Conservation (phyloP, 2,888 invertebrate species). For the Cinara cedri region DNA sequence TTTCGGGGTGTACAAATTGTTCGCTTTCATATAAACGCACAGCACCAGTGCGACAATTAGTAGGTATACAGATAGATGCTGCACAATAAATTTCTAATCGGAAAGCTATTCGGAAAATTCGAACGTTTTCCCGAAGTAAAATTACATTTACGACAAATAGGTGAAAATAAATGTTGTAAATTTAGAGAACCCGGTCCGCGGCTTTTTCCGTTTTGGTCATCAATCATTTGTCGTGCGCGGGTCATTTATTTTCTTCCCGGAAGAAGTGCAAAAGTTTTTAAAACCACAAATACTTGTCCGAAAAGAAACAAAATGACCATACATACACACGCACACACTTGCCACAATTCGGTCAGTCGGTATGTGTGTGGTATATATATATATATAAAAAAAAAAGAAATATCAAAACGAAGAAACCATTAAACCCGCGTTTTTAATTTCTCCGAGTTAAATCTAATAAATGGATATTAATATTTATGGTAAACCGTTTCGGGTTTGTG, state of each 20-base stretch:
- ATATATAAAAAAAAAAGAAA: not conserved
- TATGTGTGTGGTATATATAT: not conserved
- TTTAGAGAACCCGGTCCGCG: not conserved
- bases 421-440: not conserved
- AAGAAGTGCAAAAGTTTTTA: slow-evolving; percentile 45
- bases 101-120: not conserved
- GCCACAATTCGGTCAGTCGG: too few relatives aligned
- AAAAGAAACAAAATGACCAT: slow-evolving; percentile 28
- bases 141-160: slow-evolving; percentile 15
- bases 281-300: slow-evolving; percentile 53
- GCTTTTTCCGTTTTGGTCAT: slow-evolving; percentile 24
- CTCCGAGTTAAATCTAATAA: not conserved
- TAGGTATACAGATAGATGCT: not conserved
- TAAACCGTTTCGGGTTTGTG: not conserved
- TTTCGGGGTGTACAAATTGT: too few relatives aligned
- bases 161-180: slow-evolving; percentile 30
- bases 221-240: slow-evolving; percentile 32
- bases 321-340: too few relatives aligned
- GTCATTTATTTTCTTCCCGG: slow-evolving; percentile 45
- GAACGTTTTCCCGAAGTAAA: not conserved
- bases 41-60: not conserved
- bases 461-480: too few relatives aligned
- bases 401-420: not conserved
- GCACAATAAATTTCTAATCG: not conserved
- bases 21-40: not conserved